Percentiles rank a stretch among this genome's conserved stretches.
These are phyloP conservation scores for Chelonoidis abingdonii DNA, from an alignment of 2,113 vertebrate species.

Conservation along the genomic window DNA sequence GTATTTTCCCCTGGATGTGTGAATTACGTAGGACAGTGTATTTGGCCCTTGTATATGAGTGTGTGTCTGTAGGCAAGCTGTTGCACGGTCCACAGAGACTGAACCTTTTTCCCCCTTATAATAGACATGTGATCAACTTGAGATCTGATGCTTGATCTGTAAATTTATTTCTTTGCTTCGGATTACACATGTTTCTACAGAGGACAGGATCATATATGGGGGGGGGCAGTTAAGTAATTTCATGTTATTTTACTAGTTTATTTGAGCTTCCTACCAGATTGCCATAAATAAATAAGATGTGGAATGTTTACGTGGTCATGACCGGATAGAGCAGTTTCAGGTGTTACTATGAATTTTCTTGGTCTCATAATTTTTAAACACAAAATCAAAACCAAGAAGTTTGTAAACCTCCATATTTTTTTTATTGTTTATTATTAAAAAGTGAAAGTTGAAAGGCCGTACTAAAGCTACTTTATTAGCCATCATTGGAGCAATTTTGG, in stretches of 20 bases:
- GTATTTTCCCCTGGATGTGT: neutral
- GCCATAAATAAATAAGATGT: conserved; percentile 42
- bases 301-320: conserved; percentile 6
- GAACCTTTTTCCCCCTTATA: neutral
- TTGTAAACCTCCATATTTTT: conserved; percentile 63
- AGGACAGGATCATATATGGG: neutral
- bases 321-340: conserved; percentile 43
- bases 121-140: neutral
- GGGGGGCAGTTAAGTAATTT: neutral
- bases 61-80: neutral
- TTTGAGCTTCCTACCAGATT: conserved; percentile 28
- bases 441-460: conserved; percentile 59
- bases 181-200: neutral
- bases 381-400: conserved; percentile 67
- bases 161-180: neutral
- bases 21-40: neutral
- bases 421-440: conserved; percentile 68
- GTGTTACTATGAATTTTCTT: conserved; percentile 36
- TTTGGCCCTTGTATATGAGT: neutral
- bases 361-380: conserved; percentile 44
- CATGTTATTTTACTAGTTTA: conserved; percentile 29
- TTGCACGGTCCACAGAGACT: neutral
- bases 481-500: conserved; percentile 35
- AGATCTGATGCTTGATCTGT: neutral
- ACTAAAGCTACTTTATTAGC: conserved; percentile 66